phyloP scores from a whole-genome alignment of 2,797 vertebrate genomes.

The Ateles fusciceps region DNA sequence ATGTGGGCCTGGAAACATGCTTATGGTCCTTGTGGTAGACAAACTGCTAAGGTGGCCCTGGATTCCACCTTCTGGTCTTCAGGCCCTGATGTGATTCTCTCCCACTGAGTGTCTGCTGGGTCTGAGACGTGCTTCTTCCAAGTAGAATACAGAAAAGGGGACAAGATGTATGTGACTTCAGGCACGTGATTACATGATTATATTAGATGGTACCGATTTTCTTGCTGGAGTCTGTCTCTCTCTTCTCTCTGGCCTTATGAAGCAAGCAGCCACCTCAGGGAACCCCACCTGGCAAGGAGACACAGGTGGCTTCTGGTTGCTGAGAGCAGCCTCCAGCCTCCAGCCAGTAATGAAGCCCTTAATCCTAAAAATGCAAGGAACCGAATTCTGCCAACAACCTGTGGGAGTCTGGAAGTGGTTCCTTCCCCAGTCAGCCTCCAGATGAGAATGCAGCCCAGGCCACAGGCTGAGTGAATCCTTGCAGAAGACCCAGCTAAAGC shows the following conservation, averaged over 20 bases:
- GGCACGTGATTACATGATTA: accelerated
- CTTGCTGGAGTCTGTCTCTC: neutral
- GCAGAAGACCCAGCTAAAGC: accelerated
- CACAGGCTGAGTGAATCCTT: accelerated
- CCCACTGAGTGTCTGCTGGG: accelerated
- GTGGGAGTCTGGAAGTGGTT: too few species aligned
- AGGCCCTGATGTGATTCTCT: neutral
- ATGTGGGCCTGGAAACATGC: accelerated
- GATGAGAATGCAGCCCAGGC: accelerated
- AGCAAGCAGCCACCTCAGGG: neutral
- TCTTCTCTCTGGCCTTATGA: neutral
- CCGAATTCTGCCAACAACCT: accelerated
- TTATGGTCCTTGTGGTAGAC: too few species aligned
- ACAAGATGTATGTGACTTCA: accelerated
- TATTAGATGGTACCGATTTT: accelerated
- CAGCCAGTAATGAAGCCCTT: neutral
- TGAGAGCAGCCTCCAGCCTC: neutral
- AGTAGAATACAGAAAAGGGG: accelerated
- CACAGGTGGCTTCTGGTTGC: neutral
- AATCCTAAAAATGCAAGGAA: neutral
- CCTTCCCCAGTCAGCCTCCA: neutral
- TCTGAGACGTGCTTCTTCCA: too few species aligned
- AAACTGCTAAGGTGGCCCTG: accelerated
- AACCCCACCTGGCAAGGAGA: neutral
- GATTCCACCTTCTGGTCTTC: neutral